Conservation (phyloP, 2,113 vertebrate species). For the Halichoerus grypus region DNA sequence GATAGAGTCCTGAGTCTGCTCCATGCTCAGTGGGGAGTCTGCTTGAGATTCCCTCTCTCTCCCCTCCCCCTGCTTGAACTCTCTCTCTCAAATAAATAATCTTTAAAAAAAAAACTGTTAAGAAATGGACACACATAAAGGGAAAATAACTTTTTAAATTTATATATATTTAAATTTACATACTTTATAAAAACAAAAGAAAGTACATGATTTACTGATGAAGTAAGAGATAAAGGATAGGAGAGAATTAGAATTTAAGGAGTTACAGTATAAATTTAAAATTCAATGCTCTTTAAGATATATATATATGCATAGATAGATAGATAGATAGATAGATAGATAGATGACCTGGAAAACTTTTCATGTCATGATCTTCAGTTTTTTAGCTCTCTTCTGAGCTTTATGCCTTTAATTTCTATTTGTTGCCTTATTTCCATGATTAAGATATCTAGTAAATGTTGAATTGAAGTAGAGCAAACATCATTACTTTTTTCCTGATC, state of each 20-base stretch:
- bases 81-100: not conserved
- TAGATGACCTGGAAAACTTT: not conserved
- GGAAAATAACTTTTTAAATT: not conserved
- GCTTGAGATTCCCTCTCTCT: not conserved
- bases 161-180: not conserved
- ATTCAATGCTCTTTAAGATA: not conserved
- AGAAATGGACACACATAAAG: not conserved
- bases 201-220: not conserved
- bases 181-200: not conserved
- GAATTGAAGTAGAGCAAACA: not conserved
- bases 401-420: not conserved
- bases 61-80: not conserved
- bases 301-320: no score
- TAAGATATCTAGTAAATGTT: not conserved
- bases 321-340: no score
- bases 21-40: not conserved
- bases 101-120: not conserved
- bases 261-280: not conserved
- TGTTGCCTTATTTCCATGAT: not conserved
- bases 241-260: not conserved
- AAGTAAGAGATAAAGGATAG: not conserved
- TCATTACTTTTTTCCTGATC: not conserved
- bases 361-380: not conserved
- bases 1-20: not conserved
- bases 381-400: not conserved